Evolutionary conservation across 2,797 vertebrate species (phyloP), one percentile per base, ranked within the genome.

Genomic region (Coendou prehensilis): DNA sequence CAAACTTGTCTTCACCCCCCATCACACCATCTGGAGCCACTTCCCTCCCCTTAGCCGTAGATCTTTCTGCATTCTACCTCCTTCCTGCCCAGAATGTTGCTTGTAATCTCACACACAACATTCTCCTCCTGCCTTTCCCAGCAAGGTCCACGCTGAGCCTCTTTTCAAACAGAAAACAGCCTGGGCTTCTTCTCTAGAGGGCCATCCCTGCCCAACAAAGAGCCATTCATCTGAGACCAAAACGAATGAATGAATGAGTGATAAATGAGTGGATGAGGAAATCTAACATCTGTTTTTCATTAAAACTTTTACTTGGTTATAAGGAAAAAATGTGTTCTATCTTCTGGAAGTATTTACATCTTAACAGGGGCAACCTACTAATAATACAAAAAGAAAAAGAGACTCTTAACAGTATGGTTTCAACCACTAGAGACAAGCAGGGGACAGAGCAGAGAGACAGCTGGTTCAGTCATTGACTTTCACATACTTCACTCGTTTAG

Each of bases 251-350:
- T 30, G 57, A n/a, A 47, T n/a, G n/a, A 93, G 47, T 5, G 8
- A 89, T 18, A 5, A 52, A 54, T n/a, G 41, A 69, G 28, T 9
- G 37, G 56, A 10, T 33, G 47, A 79, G 30, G 13, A 26, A 73
- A n/a, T 33, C 22, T 15, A 56, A 26, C 14, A 41, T 79, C 18
- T 73, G 41, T 88, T 79, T 76, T 28, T 93, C 64, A 78, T 8
- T 64, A 86, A 92, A 52, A 91, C 73, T 30, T 96, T 96, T 85
- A 52, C 28, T 76, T 86, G 73, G 5, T 89, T 33, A 47, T 52
- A 79, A 90, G 50, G 71, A 26, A 87, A 37, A 86, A 69, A 82
- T 50, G 56, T 30, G 30, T 89, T 50, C 64, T 5, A 28, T 33
- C 17, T 93, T 73, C 45, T 52, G 71, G 18, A 91, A 67, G 6